Conservation (phyloP, 2,888 invertebrate genomes). For the Noctua janthe region DNA sequence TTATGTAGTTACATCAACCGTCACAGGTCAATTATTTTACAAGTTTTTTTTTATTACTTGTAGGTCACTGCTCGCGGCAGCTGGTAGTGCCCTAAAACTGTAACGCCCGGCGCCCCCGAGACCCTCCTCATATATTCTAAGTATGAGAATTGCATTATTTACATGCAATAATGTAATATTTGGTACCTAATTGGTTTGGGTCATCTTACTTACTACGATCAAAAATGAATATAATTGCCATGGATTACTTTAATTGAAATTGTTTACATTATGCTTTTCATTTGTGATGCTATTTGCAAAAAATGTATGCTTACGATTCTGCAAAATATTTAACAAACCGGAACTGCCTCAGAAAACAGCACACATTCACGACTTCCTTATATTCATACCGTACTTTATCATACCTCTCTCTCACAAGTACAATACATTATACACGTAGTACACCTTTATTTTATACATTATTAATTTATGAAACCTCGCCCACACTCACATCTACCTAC, state of each 20-base stretch:
- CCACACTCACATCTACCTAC: conserved; percentile 52
- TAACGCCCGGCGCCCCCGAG: neutral
- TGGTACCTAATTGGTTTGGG: no score
- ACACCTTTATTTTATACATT: conserved; percentile 35
- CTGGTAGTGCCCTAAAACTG: neutral
- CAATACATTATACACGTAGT: conserved; percentile 9
- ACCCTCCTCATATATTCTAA: no score
- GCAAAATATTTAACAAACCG: conserved; percentile 5
- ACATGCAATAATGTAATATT: neutral
- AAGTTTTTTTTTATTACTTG: neutral
- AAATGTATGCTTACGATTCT: neutral
- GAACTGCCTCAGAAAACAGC: neutral
- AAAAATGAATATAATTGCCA: neutral
- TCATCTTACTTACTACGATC: neutral
- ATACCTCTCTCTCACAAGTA: conserved; percentile 23
- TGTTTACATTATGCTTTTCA: neutral
- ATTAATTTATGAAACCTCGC: conserved; percentile 60
- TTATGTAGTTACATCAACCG: no score
- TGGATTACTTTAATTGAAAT: neutral
- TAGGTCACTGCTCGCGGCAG: neutral
- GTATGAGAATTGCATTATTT: neutral
- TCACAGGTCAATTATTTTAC: neutral
- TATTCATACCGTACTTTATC: neutral
- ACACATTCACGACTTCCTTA: conserved; percentile 8
- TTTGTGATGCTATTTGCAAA: neutral